Conservation (phyloP, 2,113 vertebrate species). For the Chlamydotis undulata region DNA sequence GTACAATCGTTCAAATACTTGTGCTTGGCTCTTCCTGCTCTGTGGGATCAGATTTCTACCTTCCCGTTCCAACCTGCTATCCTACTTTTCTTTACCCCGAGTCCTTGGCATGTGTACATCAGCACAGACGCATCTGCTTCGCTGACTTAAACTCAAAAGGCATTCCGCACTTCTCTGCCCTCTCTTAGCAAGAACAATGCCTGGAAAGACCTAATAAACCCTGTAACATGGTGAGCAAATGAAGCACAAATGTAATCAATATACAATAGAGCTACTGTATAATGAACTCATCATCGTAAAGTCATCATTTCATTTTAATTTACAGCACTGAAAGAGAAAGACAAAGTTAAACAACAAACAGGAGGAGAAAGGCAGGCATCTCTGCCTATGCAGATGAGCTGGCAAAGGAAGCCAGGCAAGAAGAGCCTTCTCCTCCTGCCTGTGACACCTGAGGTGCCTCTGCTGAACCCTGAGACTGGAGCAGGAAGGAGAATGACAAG, state of each 20-base stretch:
- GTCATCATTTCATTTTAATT: slow-evolving; percentile 45
- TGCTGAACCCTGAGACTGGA: background rate
- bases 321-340: slow-evolving; percentile 44
- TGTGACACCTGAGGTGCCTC: background rate
- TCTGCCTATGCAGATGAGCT: background rate
- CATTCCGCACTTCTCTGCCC: background rate
- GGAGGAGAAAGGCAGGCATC: background rate
- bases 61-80: background rate
- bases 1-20: background rate
- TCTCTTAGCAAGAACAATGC: slow-evolving; percentile 37
- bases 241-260: slow-evolving; percentile 46
- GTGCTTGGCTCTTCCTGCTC: background rate
- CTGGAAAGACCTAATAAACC: slow-evolving; percentile 40
- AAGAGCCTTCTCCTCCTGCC: background rate
- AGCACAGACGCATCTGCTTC: background rate
- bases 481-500: background rate
- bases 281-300: slow-evolving; percentile 61
- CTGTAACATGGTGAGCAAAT: slow-evolving; percentile 35
- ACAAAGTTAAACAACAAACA: slow-evolving; percentile 57
- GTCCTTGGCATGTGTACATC: background rate
- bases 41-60: background rate
- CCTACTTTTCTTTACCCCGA: background rate
- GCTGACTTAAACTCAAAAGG: background rate
- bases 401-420: background rate
- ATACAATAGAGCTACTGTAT: slow-evolving; percentile 27